Evolutionary conservation across 1,140 invertebrate genomes (phyloP).

Genomic region (Caenorhabditis brenneri): DNA sequence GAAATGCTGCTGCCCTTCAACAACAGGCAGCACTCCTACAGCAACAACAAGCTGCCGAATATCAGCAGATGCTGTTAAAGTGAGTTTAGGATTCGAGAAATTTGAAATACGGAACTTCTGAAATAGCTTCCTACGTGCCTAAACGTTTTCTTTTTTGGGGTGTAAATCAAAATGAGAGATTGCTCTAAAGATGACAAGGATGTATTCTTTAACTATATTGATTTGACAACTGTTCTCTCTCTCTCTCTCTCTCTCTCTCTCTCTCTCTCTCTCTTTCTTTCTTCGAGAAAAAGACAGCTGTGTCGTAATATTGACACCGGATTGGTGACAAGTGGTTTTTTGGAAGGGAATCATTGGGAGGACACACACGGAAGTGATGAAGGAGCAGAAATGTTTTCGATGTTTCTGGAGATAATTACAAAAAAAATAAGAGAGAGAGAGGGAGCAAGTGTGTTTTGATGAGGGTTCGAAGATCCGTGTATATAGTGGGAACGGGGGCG

Average conservation of each 20-base stretch:
- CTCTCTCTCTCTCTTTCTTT: too few relatives aligned
- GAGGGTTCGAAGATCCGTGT: too few relatives aligned
- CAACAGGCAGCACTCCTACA: conserved; percentile 53
- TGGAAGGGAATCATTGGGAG: neutral
- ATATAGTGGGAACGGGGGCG: too few relatives aligned
- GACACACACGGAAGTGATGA: neutral
- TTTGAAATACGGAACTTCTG: neutral
- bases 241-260: too few relatives aligned
- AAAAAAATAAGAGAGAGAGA: too few relatives aligned
- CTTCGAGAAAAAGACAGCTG: neutral
- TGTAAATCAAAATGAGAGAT: too few relatives aligned
- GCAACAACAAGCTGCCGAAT: conserved; percentile 54
- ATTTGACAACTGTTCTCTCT: conserved; percentile 2
- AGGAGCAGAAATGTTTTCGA: neutral
- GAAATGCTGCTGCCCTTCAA: conserved; percentile 52
- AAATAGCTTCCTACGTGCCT: neutral
- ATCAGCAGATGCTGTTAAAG: conserved; percentile 49
- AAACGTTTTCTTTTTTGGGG: neutral
- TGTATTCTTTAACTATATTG: too few relatives aligned
- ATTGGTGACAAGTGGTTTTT: conserved; percentile 19
- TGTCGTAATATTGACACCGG: conserved; percentile 37
- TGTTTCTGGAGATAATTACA: neutral
- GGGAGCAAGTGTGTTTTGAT: too few relatives aligned
- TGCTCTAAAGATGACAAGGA: too few relatives aligned
- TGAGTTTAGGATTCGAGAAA: neutral